Evolutionary conservation across 2,113 vertebrate genomes (phyloP).

Genomic region (Silurus asotus): DNA sequence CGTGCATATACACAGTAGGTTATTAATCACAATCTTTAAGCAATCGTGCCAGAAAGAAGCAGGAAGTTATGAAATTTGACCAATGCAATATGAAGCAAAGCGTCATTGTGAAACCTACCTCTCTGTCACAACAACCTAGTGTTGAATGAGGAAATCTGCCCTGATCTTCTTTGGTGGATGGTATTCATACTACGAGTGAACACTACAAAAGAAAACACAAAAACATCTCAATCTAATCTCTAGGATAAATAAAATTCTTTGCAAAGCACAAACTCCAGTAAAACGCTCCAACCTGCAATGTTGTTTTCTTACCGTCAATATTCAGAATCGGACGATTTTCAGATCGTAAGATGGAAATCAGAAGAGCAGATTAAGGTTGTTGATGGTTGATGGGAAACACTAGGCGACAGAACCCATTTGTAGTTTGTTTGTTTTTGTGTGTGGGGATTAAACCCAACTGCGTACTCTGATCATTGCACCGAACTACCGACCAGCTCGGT

Average conservation of each 20-base stretch:
- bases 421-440: slow-evolving; percentile 10
- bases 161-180: slow-evolving; percentile 22
- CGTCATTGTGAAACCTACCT: slow-evolving; percentile 20
- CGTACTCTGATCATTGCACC: slow-evolving; percentile 4
- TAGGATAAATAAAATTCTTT: background rate
- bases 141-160: slow-evolving; percentile 3
- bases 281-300: background rate
- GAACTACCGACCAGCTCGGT: background rate
- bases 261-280: background rate
- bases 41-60: background rate
- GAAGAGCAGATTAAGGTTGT: slow-evolving; percentile 6
- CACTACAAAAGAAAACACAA: background rate
- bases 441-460: slow-evolving; percentile 5
- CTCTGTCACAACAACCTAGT: slow-evolving; percentile 19
- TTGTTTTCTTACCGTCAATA: slow-evolving; percentile 52
- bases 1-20: slow-evolving; percentile 23
- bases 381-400: slow-evolving; percentile 49
- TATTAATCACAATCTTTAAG: background rate
- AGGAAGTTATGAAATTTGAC: background rate
- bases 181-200: slow-evolving; percentile 26
- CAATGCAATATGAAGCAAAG: background rate
- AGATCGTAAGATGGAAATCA: slow-evolving; percentile 53
- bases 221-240: background rate
- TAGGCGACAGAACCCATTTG: slow-evolving; percentile 73
- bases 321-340: slow-evolving; percentile 30